Evolutionary conservation across 2,113 vertebrate species (phyloP).

Genomic region (Megaceryle maxima): DNA sequence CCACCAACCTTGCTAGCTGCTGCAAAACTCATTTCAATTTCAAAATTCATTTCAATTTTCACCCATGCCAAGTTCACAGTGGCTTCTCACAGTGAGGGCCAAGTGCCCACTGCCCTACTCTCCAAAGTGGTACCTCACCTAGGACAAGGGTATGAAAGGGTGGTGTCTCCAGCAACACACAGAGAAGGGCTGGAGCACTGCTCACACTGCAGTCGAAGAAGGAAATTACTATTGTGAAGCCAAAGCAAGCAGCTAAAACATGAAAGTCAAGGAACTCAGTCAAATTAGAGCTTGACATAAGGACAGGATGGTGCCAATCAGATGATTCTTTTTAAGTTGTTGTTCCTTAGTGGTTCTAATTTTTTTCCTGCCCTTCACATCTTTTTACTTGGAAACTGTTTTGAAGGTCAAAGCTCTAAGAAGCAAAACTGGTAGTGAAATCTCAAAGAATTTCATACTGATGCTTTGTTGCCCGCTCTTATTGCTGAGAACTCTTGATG

Average conservation of each 20-base stretch:
- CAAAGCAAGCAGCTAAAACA: constrained; percentile 35
- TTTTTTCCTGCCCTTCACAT: neutral
- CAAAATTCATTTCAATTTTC: neutral
- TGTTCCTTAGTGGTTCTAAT: neutral
- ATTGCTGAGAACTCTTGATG: neutral
- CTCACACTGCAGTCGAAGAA: neutral
- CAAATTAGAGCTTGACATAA: neutral
- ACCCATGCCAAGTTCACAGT: neutral
- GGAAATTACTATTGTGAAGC: neutral
- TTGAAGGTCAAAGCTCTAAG: neutral
- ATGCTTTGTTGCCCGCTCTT: neutral
- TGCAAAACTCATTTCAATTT: neutral
- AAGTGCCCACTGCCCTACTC: neutral
- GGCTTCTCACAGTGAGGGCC: neutral
- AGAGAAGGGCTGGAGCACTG: neutral
- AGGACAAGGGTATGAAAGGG: neutral
- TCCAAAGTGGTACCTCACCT: neutral
- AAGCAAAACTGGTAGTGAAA: neutral
- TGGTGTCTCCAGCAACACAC: neutral
- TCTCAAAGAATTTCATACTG: neutral
- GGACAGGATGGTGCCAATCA: neutral
- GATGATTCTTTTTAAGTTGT: neutral
- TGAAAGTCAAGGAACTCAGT: neutral
- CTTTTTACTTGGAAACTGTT: neutral
- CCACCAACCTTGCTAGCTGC: neutral